phyloP scores from a whole-genome alignment of 1,140 invertebrate species.

The Orchestia grillus region DNA sequence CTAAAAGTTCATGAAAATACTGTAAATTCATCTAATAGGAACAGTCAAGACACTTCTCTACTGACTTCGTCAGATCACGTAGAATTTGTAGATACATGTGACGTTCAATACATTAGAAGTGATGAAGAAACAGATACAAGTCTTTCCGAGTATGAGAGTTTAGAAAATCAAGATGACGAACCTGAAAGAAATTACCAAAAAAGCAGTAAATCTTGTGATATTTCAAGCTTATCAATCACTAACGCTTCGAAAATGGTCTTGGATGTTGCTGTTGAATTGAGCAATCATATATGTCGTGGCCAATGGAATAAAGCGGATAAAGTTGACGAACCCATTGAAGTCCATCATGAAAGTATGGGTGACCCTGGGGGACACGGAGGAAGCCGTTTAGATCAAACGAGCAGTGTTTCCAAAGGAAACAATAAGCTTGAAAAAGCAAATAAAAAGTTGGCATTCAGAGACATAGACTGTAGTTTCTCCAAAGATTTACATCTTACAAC shows the following conservation, averaged over 20 bases:
- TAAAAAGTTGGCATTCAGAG: constrained; percentile 29
- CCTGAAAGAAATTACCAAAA: neutral
- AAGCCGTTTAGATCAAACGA: neutral
- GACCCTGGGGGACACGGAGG: neutral
- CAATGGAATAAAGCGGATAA: neutral
- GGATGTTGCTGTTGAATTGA: constrained; percentile 9
- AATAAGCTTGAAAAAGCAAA: neutral
- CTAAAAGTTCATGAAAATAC: neutral
- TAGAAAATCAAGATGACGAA: constrained; percentile 25
- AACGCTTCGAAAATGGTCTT: constrained; percentile 2
- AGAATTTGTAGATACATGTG: neutral
- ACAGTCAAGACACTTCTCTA: neutral
- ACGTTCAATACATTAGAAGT: neutral
- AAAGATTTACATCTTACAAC: constrained; percentile 2
- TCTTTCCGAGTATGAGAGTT: constrained; percentile 37
- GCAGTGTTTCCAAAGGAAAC: neutral
- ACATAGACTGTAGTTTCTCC: constrained; percentile 24
- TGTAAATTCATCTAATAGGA: neutral
- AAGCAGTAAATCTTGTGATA: neutral
- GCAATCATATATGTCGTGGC: neutral
- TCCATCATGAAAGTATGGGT: neutral
- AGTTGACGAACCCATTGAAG: neutral
- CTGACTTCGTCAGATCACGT: neutral
- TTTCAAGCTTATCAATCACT: neutral
- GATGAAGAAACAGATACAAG: constrained; percentile 32